Evolutionary conservation across 2,888 invertebrate genomes (phyloP).

Genomic region (Atherix ibis): DNA sequence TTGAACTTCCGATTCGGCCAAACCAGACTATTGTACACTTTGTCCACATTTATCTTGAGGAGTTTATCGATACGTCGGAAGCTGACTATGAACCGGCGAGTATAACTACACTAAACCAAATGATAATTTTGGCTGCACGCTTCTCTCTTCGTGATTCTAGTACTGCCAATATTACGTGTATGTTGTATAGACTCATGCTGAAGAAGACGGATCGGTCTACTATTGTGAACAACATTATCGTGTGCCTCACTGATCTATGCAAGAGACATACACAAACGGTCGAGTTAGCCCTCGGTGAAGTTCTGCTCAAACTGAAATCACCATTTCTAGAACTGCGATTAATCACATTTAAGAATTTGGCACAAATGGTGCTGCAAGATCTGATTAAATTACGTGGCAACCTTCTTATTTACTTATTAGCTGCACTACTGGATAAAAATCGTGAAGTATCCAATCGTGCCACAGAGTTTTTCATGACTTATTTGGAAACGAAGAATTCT

Average conservation of each 20-base stretch:
- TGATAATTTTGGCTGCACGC: slow-evolving; percentile 25
- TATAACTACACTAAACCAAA: slow-evolving; percentile 26
- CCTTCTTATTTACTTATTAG: slow-evolving; percentile 21
- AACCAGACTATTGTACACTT: slow-evolving; percentile 19
- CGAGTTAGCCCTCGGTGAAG: slow-evolving; percentile 21
- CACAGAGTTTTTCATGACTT: slow-evolving; percentile 24
- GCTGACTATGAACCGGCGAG: slow-evolving; percentile 20
- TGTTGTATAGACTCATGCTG: slow-evolving; percentile 17
- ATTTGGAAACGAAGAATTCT: slow-evolving; percentile 18
- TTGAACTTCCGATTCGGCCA: slow-evolving; percentile 18
- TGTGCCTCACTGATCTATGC: slow-evolving; percentile 25
- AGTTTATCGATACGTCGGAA: slow-evolving; percentile 21
- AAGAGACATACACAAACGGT: slow-evolving; percentile 27
- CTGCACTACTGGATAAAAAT: slow-evolving; percentile 22
- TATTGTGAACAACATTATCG: slow-evolving; percentile 26
- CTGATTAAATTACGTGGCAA: slow-evolving; percentile 27
- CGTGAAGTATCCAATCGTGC: slow-evolving; percentile 21
- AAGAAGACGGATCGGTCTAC: slow-evolving; percentile 24
- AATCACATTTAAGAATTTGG: slow-evolving; percentile 27
- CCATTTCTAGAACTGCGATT: slow-evolving; percentile 24
- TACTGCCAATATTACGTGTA: slow-evolving; percentile 18
- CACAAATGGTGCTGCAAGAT: slow-evolving; percentile 25
- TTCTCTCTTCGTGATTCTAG: slow-evolving; percentile 21
- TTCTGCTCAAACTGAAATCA: slow-evolving; percentile 23
- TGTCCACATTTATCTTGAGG: slow-evolving; percentile 22